Percentiles rank a stretch among this genome's conserved stretches.
These are phyloP conservation scores for Drosophila ironensis DNA, from an alignment of 1,140 invertebrate genomes.

Conservation along the genomic window DNA sequence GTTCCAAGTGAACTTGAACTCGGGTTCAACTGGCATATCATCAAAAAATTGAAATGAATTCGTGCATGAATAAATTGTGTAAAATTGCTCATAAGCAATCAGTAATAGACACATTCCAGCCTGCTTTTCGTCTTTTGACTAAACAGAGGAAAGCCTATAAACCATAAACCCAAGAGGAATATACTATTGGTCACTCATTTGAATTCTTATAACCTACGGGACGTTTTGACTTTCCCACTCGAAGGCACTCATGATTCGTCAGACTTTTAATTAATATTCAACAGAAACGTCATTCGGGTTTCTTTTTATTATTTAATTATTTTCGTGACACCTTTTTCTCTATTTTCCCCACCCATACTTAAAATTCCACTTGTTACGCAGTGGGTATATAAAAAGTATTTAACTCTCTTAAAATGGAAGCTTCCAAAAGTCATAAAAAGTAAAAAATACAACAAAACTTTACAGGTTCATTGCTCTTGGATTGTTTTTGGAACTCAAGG, in stretches of 20 bases:
- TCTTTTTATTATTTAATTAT: constrained; percentile 40
- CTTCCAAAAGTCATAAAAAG: constrained; percentile 44
- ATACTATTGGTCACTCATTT: too few relatives aligned
- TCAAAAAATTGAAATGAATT: too few relatives aligned
- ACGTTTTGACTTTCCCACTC: neutral
- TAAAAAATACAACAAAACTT: constrained; percentile 23
- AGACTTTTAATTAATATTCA: neutral
- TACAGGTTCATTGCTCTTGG: constrained; percentile 54
- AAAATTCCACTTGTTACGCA: constrained; percentile 65
- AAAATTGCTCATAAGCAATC: constrained; percentile 46
- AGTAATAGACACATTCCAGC: constrained; percentile 24
- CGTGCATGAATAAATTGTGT: constrained; percentile 43
- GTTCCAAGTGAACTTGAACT: constrained; percentile 61
- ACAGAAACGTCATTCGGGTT: constrained; percentile 16
- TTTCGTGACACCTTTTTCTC: constrained; percentile 18
- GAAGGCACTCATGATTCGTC: constrained; percentile 23
- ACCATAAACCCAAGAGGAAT: too few relatives aligned
- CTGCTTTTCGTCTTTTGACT: neutral
- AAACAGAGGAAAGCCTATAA: neutral
- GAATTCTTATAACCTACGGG: too few relatives aligned
- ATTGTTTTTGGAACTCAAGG: neutral
- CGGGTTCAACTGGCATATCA: constrained; percentile 41
- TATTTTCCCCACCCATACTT: constrained; percentile 28
- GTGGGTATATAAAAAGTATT: constrained; percentile 42
- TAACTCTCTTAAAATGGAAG: constrained; percentile 41